Percentiles rank a stretch among this genome's conserved stretches.
These are phyloP conservation scores for Ptyas mucosa DNA, from an alignment of 2,113 vertebrate genomes.

Conservation along the genomic window DNA sequence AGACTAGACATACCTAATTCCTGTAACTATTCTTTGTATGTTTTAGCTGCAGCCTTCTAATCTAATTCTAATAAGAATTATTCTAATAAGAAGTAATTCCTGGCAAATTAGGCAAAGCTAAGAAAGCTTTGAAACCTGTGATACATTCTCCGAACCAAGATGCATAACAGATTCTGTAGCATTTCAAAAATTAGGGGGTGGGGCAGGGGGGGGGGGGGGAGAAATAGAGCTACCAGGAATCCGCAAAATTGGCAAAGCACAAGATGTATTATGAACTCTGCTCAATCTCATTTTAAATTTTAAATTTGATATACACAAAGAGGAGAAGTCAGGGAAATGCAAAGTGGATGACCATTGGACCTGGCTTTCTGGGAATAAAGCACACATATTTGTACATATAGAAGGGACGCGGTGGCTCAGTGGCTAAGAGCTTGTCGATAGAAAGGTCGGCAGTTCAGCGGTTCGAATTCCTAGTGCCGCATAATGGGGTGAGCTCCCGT, in stretches of 20 bases:
- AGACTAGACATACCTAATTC: too few relatives aligned
- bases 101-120: not conserved
- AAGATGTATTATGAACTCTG: not conserved
- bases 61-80: not conserved
- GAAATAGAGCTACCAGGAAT: not conserved
- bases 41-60: not conserved
- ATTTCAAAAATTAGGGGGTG: not conserved
- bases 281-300: not conserved
- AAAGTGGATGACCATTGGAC: constrained; percentile 47
- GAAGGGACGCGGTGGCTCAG: too few relatives aligned
- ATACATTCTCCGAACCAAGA: not conserved
- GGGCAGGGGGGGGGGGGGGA: fast-evolving
- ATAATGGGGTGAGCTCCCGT: too few relatives aligned
- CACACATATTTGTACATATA: not conserved
- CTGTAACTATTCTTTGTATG: not conserved
- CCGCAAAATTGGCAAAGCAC: not conserved
- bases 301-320: constrained; percentile 6
- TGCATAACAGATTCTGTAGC: not conserved
- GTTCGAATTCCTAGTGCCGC: too few relatives aligned
- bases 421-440: too few relatives aligned
- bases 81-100: not conserved
- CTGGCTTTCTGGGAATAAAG: not conserved
- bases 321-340: constrained; percentile 6
- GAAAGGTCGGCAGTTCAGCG: too few relatives aligned
- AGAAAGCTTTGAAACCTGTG: not conserved